phyloP scores from a whole-genome alignment of 2,888 invertebrate species.

The Elgonia sp. region DNA sequence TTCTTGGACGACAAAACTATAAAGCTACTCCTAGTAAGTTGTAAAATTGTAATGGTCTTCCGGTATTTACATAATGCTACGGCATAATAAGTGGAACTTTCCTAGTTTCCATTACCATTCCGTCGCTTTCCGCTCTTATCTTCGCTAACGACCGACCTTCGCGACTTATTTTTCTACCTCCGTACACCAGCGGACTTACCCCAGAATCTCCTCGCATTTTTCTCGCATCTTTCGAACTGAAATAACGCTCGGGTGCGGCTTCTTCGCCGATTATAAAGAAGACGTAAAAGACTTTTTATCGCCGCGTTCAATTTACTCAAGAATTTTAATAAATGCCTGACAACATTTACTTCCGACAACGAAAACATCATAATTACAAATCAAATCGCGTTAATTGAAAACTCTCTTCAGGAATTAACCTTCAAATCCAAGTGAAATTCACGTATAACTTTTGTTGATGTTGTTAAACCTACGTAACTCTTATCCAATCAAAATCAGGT shows the following conservation, averaged over 20 bases:
- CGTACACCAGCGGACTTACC: conserved; percentile 35
- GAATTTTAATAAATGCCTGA: conserved; percentile 49
- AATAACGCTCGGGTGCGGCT: conserved; percentile 49
- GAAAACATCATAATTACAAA: conserved; percentile 19
- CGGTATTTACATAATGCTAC: conserved; percentile 86
- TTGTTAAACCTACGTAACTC: too few relatives aligned
- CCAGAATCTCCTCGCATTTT: conserved; percentile 36
- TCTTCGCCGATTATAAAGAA: conserved; percentile 53
- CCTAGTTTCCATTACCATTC: conserved; percentile 83
- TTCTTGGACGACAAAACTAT: conserved; percentile 83
- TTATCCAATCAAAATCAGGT: too few relatives aligned
- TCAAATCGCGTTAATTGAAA: not conserved
- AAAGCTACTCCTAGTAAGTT: conserved; percentile 85
- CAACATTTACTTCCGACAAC: conserved; percentile 26
- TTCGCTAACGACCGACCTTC: conserved; percentile 81
- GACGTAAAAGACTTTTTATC: conserved; percentile 23
- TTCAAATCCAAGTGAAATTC: too few relatives aligned
- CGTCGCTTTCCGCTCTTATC: conserved; percentile 81
- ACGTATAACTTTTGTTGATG: too few relatives aligned
- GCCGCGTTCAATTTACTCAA: conserved; percentile 45
- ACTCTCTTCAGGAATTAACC: too few relatives aligned
- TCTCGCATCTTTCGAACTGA: conserved; percentile 46
- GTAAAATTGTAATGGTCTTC: conserved; percentile 86
- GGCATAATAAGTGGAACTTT: conserved; percentile 85
- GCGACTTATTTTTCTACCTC: conserved; percentile 80